Percentiles rank a stretch among this genome's conserved stretches.
Conservation (phyloP, 2,888 invertebrate species). For the Caradrina clavipalpis region DNA sequence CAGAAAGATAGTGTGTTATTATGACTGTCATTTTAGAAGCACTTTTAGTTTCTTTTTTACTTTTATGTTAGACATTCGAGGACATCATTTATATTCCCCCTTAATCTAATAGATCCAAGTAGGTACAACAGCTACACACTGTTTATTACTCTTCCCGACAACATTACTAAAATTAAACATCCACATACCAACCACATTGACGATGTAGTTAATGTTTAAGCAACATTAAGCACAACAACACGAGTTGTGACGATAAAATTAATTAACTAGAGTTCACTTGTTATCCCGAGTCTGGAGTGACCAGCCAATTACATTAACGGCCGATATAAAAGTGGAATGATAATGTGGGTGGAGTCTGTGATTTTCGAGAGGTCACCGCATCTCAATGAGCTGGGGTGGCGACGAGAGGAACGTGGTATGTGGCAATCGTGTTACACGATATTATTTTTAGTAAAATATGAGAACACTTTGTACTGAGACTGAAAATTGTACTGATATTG, state of each 20-base stretch:
- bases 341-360: constrained; percentile 76
- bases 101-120: background rate
- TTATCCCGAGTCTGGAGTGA: constrained; percentile 37
- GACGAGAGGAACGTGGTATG: constrained; percentile 45
- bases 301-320: constrained; percentile 83
- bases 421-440: constrained; percentile 22
- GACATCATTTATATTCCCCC: background rate
- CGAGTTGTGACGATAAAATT: constrained; percentile 59
- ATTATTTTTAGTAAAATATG: constrained; percentile 15
- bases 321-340: constrained; percentile 79
- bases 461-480: background rate
- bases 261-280: constrained; percentile 61
- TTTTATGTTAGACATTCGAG: too few relatives aligned
- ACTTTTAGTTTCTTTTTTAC: too few relatives aligned
- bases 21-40: too few relatives aligned
- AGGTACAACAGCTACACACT: background rate
- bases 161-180: constrained; percentile 50
- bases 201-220: constrained; percentile 44
- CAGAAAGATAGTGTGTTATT: background rate
- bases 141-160: constrained; percentile 11
- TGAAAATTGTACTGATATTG: background rate
- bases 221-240: constrained; percentile 58
- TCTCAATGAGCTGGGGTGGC: constrained; percentile 77
- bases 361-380: constrained; percentile 85
- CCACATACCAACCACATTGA: constrained; percentile 13